Evolutionary conservation across 2,888 invertebrate species (phyloP).

Genomic region (Trichogramma evanescens): DNA sequence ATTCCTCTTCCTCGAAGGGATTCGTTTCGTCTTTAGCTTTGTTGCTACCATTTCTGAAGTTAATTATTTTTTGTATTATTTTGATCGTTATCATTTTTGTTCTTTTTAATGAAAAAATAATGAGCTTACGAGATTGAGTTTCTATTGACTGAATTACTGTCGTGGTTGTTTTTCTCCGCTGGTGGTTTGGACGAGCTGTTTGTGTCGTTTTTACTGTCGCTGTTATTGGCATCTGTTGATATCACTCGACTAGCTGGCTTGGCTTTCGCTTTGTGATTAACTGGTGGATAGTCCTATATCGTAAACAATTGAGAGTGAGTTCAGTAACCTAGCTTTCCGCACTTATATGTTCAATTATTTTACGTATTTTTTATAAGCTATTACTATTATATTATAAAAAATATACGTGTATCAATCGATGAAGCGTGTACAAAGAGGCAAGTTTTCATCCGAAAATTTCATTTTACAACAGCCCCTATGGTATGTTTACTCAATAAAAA

Average conservation of each 20-base stretch:
- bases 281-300: slow-evolving; percentile 55
- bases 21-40: slow-evolving; percentile 62
- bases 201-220: slow-evolving; percentile 47
- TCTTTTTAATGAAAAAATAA: not conserved
- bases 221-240: slow-evolving; percentile 42
- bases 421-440: no score
- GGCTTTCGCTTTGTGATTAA: slow-evolving; percentile 52
- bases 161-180: slow-evolving; percentile 41
- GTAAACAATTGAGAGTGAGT: no score
- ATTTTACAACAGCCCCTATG: no score
- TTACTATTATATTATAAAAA: no score
- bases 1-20: slow-evolving; percentile 81
- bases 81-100: no score
- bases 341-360: not conserved
- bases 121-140: slow-evolving; percentile 58
- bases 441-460: no score
- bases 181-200: slow-evolving; percentile 40
- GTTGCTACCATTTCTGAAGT: slow-evolving; percentile 57
- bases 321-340: not conserved
- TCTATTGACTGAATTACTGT: slow-evolving; percentile 48
- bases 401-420: no score
- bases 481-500: no score
- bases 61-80: not conserved
- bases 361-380: no score
- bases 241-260: slow-evolving; percentile 47